Evolutionary conservation across 2,888 invertebrate species (phyloP).

Genomic region (Blastobasis lacticolella): DNA sequence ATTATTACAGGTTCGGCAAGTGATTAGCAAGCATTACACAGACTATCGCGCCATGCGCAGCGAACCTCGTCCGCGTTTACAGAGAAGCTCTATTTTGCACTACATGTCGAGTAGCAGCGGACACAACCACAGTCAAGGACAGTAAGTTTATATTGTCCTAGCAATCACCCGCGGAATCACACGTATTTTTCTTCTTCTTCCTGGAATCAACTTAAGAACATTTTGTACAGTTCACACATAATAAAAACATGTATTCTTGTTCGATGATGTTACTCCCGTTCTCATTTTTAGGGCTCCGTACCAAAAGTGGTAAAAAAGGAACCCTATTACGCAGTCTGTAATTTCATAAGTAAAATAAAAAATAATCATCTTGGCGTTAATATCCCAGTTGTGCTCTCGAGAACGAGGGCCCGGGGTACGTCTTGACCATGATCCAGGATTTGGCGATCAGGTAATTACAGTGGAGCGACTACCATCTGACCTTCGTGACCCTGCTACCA

Average conservation of each 20-base stretch:
- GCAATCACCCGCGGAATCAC: background rate
- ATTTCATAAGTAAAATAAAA: too few relatives aligned
- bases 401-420: too few relatives aligned
- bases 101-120: conserved; percentile 10
- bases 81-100: conserved; percentile 8
- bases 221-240: too few relatives aligned
- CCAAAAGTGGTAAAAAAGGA: background rate
- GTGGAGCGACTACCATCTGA: too few relatives aligned
- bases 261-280: background rate
- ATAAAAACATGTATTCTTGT: too few relatives aligned
- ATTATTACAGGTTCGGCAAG: conserved; percentile 14
- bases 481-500: too few relatives aligned
- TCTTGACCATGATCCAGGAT: too few relatives aligned
- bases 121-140: background rate
- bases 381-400: too few relatives aligned
- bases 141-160: background rate
- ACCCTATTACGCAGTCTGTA: background rate
- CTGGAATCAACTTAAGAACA: too few relatives aligned
- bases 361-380: too few relatives aligned
- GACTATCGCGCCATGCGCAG: conserved; percentile 12
- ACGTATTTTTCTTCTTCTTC: background rate
- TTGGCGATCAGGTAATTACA: too few relatives aligned
- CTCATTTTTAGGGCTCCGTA: background rate
- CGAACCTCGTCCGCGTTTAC: background rate
- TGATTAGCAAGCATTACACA: conserved; percentile 14